A percentile compares a stretch with the other conserved stretches of the same genome.
Evolutionary conservation across 30 jellyfish, hydroid and myxozoan genomes (phyloP).

Genomic region (Aurelia sp.): DNA sequence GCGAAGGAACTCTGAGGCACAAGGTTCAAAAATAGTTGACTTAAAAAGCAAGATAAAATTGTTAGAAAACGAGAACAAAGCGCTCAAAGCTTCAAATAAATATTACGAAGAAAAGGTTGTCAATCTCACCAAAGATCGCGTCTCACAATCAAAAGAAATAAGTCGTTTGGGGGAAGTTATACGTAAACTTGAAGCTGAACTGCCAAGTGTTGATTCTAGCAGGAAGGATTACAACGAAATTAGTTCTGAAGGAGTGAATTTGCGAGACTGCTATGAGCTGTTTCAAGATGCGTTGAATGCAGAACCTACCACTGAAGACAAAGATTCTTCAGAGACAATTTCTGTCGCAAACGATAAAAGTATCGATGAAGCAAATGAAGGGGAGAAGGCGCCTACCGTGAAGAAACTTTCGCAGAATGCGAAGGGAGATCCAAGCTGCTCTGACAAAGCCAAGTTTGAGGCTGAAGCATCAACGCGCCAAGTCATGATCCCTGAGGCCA

Average conservation of each 20-base stretch:
- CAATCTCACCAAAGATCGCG: constrained; percentile 45
- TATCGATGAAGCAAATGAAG: constrained; percentile 1
- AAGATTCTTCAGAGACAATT: no score
- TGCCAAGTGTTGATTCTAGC: background rate
- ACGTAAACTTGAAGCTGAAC: background rate
- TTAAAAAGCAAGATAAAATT: background rate
- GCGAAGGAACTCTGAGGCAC: background rate
- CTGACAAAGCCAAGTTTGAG: background rate
- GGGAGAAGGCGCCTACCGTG: no score
- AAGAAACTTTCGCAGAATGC: no score
- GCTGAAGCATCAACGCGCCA: constrained; percentile 13
- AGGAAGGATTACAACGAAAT: background rate
- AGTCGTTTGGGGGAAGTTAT: background rate
- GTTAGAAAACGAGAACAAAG: background rate
- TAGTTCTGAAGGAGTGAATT: background rate
- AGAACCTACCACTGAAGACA: no score
- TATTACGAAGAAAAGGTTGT: constrained; percentile 49
- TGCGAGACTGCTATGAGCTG: background rate
- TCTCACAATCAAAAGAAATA: constrained; percentile 29
- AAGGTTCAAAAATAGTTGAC: background rate
- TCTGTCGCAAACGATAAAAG: background rate
- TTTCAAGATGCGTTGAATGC: no score
- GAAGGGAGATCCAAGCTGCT: no score
- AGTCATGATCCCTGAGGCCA: no score
- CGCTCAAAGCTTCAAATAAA: constrained; percentile 17